Evolutionary conservation across 2,888 invertebrate species (phyloP).

Genomic region (Drosophila histrio): DNA sequence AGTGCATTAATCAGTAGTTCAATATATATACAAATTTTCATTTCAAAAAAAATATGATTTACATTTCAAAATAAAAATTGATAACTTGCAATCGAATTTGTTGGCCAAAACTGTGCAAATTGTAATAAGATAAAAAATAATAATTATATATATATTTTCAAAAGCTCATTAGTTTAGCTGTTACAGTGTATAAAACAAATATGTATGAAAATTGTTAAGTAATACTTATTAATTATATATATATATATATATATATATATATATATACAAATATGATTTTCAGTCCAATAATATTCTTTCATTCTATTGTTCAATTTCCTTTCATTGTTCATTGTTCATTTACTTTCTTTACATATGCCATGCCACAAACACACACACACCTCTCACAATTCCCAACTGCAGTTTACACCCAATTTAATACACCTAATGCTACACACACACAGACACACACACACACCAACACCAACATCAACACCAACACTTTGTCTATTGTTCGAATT

Average conservation of each 20-base stretch:
- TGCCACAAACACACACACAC: conserved; percentile 19
- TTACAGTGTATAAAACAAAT: conserved; percentile 77
- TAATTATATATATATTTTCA: conserved; percentile 46
- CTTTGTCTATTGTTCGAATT: conserved; percentile 62
- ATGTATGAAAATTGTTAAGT: conserved; percentile 60
- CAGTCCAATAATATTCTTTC: conserved; percentile 12
- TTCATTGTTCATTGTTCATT: conserved; percentile 57
- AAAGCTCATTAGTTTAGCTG: conserved; percentile 77
- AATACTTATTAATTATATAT: conserved; percentile 36
- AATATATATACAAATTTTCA: conserved; percentile 38
- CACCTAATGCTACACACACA: conserved; percentile 21
- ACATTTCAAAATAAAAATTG: conserved; percentile 17
- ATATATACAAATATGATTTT: too few relatives aligned
- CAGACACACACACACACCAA: conserved; percentile 6
- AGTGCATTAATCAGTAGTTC: conserved; percentile 44
- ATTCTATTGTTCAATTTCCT: conserved; percentile 36
- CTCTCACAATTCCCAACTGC: conserved; percentile 13
- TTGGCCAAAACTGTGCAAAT: conserved; percentile 81
- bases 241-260: too few relatives aligned
- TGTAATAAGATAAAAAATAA: conserved; percentile 70
- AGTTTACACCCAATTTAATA: conserved; percentile 47
- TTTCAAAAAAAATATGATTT: conserved; percentile 69
- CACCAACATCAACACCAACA: conserved; percentile 19
- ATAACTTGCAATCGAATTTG: conserved; percentile 14
- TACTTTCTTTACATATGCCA: conserved; percentile 36